phyloP scores from a whole-genome alignment of 2,888 invertebrate genomes.

The Ophion slaviceki region DNA sequence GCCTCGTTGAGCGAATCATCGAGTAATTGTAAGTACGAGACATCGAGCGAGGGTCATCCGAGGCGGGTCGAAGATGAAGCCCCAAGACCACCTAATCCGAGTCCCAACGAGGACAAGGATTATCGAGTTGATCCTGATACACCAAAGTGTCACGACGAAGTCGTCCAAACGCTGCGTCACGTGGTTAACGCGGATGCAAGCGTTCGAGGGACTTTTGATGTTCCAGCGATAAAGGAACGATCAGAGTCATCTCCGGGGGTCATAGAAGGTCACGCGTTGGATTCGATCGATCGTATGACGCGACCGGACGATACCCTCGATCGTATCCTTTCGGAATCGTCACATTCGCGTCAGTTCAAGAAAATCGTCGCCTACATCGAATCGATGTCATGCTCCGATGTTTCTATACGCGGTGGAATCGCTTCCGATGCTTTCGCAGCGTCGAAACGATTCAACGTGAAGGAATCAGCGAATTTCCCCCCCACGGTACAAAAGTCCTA shows the following conservation, averaged over 20 bases:
- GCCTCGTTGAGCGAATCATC: constrained; percentile 55
- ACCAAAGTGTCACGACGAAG: not conserved
- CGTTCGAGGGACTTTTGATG: not conserved
- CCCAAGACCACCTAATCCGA: constrained; percentile 23
- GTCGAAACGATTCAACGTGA: not conserved
- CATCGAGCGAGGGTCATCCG: constrained; percentile 73
- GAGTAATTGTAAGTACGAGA: constrained; percentile 71
- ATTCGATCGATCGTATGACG: not conserved
- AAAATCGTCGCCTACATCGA: constrained; percentile 68
- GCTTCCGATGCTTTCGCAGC: constrained; percentile 1
- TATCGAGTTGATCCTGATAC: not conserved
- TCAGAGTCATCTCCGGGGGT: constrained; percentile 70
- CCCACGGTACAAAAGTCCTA: not conserved
- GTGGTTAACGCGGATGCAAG: not conserved
- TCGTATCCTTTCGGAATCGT: constrained; percentile 67
- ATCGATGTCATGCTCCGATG: constrained; percentile 48
- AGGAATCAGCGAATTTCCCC: not conserved
- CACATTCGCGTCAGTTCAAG: constrained; percentile 68
- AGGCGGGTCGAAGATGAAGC: constrained; percentile 27
- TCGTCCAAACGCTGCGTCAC: not conserved
- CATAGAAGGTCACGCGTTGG: constrained; percentile 9
- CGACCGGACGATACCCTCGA: not conserved
- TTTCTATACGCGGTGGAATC: not conserved
- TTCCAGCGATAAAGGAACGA: constrained; percentile 20
- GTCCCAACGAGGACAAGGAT: not conserved